Conservation (phyloP, 2,797 vertebrate species). For the Lacerta viridis region DNA sequence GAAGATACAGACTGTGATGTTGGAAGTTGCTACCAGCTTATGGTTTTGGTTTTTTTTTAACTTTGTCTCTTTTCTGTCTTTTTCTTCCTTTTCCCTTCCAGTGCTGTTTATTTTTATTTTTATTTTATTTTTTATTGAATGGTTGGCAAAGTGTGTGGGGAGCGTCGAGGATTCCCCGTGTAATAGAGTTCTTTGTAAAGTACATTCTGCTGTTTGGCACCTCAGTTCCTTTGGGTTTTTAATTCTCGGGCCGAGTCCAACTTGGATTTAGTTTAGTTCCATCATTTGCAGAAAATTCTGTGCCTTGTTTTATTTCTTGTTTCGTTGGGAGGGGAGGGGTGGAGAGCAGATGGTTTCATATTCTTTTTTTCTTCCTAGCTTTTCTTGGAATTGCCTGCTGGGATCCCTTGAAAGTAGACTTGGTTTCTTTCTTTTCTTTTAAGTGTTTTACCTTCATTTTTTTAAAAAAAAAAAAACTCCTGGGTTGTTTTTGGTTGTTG, state of each 20-base stretch:
- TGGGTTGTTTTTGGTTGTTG: conserved; percentile 26
- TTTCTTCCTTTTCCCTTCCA: conserved; percentile 4
- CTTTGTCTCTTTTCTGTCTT: conserved; percentile 42
- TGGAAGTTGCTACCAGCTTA: conserved; percentile 82
- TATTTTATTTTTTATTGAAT: conserved; percentile 71
- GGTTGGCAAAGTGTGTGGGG: conserved; percentile 81
- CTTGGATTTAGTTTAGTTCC: conserved; percentile 93
- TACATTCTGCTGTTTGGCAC: conserved; percentile 93
- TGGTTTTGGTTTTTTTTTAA: conserved; percentile 68
- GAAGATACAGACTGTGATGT: conserved; percentile 82
- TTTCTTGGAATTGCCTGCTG: conserved; percentile 78
- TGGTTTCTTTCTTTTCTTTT: conserved; percentile 43
- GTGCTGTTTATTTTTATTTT: conserved; percentile 33
- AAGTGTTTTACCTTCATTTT: neutral
- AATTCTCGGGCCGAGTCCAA: conserved; percentile 86
- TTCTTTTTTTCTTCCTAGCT: conserved; percentile 54
- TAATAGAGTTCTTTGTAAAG: conserved; percentile 90
- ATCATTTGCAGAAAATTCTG: conserved; percentile 99
- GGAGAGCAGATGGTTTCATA: conserved; percentile 70
- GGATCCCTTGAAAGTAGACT: conserved; percentile 71
- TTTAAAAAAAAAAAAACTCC: neutral
- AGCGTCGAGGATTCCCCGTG: conserved; percentile 82
- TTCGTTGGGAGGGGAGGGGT: conserved; percentile 61
- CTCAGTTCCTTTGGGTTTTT: conserved; percentile 83
- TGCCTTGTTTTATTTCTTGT: conserved; percentile 89